Evolutionary conservation across 30 jellyfish, hydroid and myxozoan genomes (phyloP).

Genomic region (Aurelia coerulea): DNA sequence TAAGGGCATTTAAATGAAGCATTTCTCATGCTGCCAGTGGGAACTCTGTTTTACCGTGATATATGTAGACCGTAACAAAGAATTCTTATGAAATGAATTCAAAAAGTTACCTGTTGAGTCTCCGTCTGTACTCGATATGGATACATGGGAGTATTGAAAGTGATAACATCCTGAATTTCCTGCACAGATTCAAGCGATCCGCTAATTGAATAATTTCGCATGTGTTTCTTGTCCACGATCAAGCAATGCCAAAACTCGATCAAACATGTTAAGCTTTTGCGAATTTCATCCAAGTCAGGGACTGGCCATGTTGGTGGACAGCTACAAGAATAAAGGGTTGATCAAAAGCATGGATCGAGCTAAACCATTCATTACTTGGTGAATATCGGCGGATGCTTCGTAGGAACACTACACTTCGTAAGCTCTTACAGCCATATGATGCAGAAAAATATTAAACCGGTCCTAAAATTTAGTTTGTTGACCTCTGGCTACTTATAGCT

Average conservation of each 20-base stretch:
- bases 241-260: constrained; percentile 83
- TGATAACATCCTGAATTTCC: constrained; percentile 65
- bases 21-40: too few species aligned
- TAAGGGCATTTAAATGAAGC: too few species aligned
- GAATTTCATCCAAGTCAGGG: constrained; percentile 78
- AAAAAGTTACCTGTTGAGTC: constrained; percentile 14
- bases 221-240: constrained; percentile 84
- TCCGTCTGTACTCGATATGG: constrained; percentile 55
- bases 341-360: too few species aligned
- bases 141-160: constrained; percentile 36
- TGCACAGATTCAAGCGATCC: constrained; percentile 92
- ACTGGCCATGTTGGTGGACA: constrained; percentile 94
- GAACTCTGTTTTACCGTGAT: too few species aligned
- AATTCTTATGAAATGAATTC: neutral
- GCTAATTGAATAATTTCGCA: constrained; percentile 73
- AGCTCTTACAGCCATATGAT: too few species aligned
- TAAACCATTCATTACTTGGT: too few species aligned
- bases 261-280: constrained; percentile 66
- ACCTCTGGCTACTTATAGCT: too few species aligned
- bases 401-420: too few species aligned
- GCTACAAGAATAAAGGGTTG: constrained; percentile 29
- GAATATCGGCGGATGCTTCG: too few species aligned
- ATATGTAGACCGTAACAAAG: too few species aligned
- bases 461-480: too few species aligned
- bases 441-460: too few species aligned